A percentile compares a stretch with the other conserved stretches of the same genome.
Evolutionary conservation across 2,888 invertebrate species (phyloP).

Genomic region (Blastobasis adustella): DNA sequence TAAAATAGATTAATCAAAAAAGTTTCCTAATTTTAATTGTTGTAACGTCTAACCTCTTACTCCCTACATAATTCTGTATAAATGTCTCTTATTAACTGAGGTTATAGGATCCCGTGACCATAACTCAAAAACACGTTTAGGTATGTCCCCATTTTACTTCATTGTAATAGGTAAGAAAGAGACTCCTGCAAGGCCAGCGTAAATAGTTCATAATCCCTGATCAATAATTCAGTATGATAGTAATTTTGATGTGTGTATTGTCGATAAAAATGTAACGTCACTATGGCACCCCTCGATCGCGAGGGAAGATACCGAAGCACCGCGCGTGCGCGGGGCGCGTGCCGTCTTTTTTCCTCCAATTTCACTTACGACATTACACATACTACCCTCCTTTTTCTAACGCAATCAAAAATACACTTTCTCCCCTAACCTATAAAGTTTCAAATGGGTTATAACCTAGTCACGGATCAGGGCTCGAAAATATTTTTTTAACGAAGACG

Average conservation of each 20-base stretch:
- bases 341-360: slow-evolving; percentile 68
- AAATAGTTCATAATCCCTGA: no score
- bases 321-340: slow-evolving; percentile 62
- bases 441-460: slow-evolving; percentile 5
- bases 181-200: no score
- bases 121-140: no score
- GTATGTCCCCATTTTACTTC: no score
- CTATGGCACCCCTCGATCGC: slow-evolving; percentile 53
- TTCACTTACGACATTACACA: slow-evolving; percentile 50
- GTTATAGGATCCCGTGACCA: no score
- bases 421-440: not conserved
- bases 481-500: slow-evolving; percentile 30
- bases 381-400: slow-evolving; percentile 21
- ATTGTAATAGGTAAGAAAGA: no score
- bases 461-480: slow-evolving; percentile 14
- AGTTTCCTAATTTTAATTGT: no score
- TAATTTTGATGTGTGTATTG: not conserved
- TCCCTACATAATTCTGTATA: no score
- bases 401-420: slow-evolving; percentile 19
- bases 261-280: slow-evolving; percentile 18
- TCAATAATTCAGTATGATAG: no score
- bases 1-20: no score
- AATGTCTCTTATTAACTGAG: no score
- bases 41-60: no score
- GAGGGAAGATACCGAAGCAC: slow-evolving; percentile 60